Conservation (phyloP, 2,113 vertebrate species). For the Empidonax alnorum region DNA sequence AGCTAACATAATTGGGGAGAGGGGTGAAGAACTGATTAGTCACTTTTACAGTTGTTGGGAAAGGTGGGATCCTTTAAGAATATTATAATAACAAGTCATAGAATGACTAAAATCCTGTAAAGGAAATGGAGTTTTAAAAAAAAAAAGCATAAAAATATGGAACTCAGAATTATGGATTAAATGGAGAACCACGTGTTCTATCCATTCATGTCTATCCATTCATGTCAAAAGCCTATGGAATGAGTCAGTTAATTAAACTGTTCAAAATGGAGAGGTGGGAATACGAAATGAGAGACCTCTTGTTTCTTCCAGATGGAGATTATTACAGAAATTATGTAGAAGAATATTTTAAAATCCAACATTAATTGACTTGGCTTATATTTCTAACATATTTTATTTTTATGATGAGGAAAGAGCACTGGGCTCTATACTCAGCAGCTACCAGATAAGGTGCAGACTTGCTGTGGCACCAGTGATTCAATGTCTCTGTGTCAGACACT, state of each 20-base stretch:
- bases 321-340: neutral
- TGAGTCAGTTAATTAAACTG: neutral
- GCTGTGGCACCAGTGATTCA: neutral
- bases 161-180: neutral
- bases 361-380: neutral
- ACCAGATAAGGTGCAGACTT: neutral
- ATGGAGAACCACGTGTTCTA: neutral
- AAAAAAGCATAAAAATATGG: neutral
- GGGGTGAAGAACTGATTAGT: neutral
- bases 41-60: neutral
- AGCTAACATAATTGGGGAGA: neutral
- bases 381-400: neutral
- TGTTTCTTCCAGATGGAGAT: neutral
- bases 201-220: neutral
- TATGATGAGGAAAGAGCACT: neutral
- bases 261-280: neutral
- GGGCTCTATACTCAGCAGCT: neutral
- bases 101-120: neutral
- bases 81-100: neutral
- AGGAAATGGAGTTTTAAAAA: neutral
- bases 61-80: neutral
- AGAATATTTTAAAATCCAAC: neutral
- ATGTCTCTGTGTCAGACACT: neutral
- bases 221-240: neutral
- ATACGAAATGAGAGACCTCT: accelerated